Evolutionary conservation across 2,888 invertebrate genomes (phyloP), one percentile per base, ranked within the genome.

Genomic region (Orchesella flavescens): DNA sequence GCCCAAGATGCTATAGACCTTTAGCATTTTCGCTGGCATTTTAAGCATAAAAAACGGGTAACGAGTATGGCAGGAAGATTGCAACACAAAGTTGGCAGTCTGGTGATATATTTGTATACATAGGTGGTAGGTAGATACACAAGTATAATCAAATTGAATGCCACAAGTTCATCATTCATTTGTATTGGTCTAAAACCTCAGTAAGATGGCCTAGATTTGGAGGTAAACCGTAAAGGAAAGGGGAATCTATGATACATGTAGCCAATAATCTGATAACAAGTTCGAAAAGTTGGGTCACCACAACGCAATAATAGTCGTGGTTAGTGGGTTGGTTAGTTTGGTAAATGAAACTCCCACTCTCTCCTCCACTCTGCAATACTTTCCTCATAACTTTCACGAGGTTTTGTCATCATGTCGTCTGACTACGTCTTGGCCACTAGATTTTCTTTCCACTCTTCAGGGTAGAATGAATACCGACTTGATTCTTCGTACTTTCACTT

Each of bases 131-230:
- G 34, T 34, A 34, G 34, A 34, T 34, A 7, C 34, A 34, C 7
- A 59, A 44, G 57, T 57, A 71, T 78, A 78, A 78, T 71, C 69
- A 53, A 78, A 69, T 43, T 69, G 69, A 69, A 78, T 78, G 69
- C 69, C 77, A 69, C 49, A 61, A 78, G 61, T 78, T 55, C 77
- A 78, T 78, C 77, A 78, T 24, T 71, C 61, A 13, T 49, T 59
- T 59, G 24, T n/a, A n/a, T 57, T 55, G 19, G 21, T 34, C 34
- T 2, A 34, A 7, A n/a, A 7, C 3, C 34, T 34, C 34, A 34
- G 34, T 34, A 34, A 34, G 34, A 7, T 34, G 34, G 34, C 34
- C 34, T 7, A 34, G 34, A 34, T 34, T 34, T 34, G 7, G 34
- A 34, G 7, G n/a, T n/a, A 34, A 7, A 34, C 7, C 34, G 3